phyloP scores from a whole-genome alignment of 2,888 invertebrate species.

The Pammene aurita region DNA sequence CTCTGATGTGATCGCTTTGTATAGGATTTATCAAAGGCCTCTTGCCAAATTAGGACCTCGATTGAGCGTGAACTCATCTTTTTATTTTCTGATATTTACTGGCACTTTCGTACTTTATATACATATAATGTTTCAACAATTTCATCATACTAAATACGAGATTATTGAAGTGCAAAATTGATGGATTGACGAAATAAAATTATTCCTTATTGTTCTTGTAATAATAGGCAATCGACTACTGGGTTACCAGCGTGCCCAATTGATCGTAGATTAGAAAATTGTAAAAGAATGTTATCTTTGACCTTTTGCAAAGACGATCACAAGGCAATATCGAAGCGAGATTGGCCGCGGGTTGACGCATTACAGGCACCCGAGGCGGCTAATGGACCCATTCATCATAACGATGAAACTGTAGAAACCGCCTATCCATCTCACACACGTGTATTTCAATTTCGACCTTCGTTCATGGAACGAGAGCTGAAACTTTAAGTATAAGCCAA shows the following conservation, averaged over 20 bases:
- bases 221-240: constrained; percentile 2
- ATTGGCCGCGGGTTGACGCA: constrained; percentile 49
- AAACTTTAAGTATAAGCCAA: background rate
- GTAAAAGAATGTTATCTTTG: constrained; percentile 22
- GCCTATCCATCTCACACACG: background rate
- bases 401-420: background rate
- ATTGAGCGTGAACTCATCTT: background rate
- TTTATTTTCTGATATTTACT: constrained; percentile 2
- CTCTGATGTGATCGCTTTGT: constrained; percentile 24
- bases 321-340: constrained; percentile 12
- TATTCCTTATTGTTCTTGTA: background rate
- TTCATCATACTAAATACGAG: background rate
- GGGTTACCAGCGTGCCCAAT: constrained; percentile 15
- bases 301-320: constrained; percentile 32
- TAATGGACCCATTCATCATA: constrained; percentile 71
- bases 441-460: constrained; percentile 4
- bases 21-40: constrained; percentile 15
- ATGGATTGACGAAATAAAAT: background rate
- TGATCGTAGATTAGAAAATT: constrained; percentile 25
- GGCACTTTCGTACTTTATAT: constrained; percentile 1
- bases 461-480: background rate
- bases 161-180: constrained; percentile 2
- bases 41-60: constrained; percentile 18
- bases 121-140: background rate
- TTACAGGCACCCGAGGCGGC: constrained; percentile 56